Evolutionary conservation across 2,113 vertebrate genomes (phyloP), one percentile per base, ranked within the genome.

Genomic region (Maccullochella peelii): DNA sequence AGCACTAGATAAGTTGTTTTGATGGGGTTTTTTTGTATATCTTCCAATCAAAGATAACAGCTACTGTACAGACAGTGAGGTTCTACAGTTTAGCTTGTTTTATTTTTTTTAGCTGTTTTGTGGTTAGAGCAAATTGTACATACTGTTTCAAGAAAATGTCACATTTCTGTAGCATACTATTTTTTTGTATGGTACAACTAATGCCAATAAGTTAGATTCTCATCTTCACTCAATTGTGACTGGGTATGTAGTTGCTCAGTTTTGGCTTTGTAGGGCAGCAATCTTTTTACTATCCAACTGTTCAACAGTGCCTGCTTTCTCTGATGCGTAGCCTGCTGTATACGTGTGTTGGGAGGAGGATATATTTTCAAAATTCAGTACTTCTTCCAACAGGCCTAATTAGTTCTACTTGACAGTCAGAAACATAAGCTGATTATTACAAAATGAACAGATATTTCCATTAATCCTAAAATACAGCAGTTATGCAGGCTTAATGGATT

Each of bases 401-500:
- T 49, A 58, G 23, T 16, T 49, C 25, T 23, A 36, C 15, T 23
- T 68, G 15, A 33, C 52, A 42, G 50, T 59, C 59, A 76, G 10
- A 70, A 63, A 27, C 30, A 23, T 77, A 68, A 80, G 15, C 23
- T 27, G 47, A 11, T 55, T 21, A 20, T 80, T 33, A 30, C 36
- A 63, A n/a, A 30, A 62, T 73, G 3, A 71, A 8, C 58, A 65
- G 18, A 57, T 11, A 49, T 78, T n/a, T 73, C 23, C 20, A 50
- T 66, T 66, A 33, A 66, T 72, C 18, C n/a, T n/a, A 21, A 50
- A 83, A 47, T 30, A 27, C 14, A 49, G 15, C 4, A 55, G 23
- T 8, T n/a, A 62, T 67, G n/a, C 8, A 2, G n/a, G 18, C 10
- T 3, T 16, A 61, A 15, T 68, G 42, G 50, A n/a, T 68, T 59